Evolutionary conservation across 2,888 invertebrate genomes (phyloP), one percentile per base, ranked within the genome.

Genomic region (Metopia argyrocephala): DNA sequence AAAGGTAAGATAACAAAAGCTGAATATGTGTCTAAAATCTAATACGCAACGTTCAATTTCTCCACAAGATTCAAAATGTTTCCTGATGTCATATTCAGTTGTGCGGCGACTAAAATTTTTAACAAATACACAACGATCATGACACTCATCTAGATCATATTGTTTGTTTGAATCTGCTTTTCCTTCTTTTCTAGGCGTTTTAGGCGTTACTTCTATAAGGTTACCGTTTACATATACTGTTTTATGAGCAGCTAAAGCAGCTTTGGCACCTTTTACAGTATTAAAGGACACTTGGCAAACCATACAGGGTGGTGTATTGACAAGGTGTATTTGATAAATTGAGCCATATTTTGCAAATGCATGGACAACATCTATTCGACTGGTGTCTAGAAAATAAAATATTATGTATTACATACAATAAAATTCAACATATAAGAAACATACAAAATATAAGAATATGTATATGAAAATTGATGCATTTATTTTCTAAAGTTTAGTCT

Each of bases 281-380:
- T 83, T 83, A 46, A 84, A 88, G 1, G 85, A 85, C 64, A 88
- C 65, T 6, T 78, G 7, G 0, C 83, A 83, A 5, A 48, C 69
- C 6, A 69, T 82, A 1, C 74, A 75, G 3, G 79, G 71, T 4
- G 65, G 46, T 6, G 68, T 52, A 5, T 50, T 68, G n/a, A 78
- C 78, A 5, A 78, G 21, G 18, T 84, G 83, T 3, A 86, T 61
- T 3, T 79, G 79, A 21, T 83, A 56, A 12, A 88, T 83, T 1
- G 83, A 68, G 5, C 88, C 88, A 27, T 85, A 88, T 76, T 89
- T 87, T 18, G 84, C 57, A 46, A 88, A 86, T 2, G 84, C 38
- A 20, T 84, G 85, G 21, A 87, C 68, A 5, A 88, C 4, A 0
- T 88, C 85, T 1, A 79, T 25, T 54, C 85, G 82, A 21, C 84